phyloP scores from a whole-genome alignment of 2,113 vertebrate species.

The Phylloscopus trochilus region DNA sequence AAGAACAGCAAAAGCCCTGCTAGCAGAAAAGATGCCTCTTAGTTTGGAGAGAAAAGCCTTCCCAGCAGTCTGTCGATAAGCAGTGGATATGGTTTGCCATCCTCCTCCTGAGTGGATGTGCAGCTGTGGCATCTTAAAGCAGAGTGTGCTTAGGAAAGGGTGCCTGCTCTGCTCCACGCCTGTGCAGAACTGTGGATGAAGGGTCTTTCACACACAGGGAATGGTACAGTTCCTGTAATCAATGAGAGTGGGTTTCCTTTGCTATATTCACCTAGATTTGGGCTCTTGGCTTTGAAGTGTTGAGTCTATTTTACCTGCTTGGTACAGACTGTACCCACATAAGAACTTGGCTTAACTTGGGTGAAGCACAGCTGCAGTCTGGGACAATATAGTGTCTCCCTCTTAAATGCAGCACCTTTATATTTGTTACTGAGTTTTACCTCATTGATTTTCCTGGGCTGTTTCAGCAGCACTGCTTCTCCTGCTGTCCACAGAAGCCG shows the following conservation, averaged over 20 bases:
- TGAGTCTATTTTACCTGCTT: not conserved
- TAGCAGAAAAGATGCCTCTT: not conserved
- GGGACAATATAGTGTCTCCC: not conserved
- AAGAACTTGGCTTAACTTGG: not conserved
- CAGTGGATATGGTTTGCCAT: not conserved
- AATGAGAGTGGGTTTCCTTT: not conserved
- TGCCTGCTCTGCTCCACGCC: not conserved
- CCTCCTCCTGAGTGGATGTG: not conserved
- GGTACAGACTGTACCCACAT: not conserved
- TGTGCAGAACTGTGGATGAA: not conserved
- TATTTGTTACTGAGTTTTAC: not conserved
- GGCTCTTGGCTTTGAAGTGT: not conserved
- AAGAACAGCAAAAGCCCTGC: constrained; percentile 15
- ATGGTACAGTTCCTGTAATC: not conserved
- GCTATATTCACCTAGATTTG: not conserved
- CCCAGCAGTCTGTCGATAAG: not conserved
- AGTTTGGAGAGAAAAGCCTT: not conserved
- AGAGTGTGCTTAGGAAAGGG: not conserved
- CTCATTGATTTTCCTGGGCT: not conserved
- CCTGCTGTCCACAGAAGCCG: not conserved
- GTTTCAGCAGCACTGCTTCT: not conserved
- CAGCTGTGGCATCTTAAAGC: not conserved
- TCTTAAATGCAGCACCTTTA: not conserved
- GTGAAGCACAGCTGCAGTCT: not conserved
- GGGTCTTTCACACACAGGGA: not conserved